phyloP scores from a whole-genome alignment of 2,888 invertebrate genomes.

The Drosophila mercatorum region DNA sequence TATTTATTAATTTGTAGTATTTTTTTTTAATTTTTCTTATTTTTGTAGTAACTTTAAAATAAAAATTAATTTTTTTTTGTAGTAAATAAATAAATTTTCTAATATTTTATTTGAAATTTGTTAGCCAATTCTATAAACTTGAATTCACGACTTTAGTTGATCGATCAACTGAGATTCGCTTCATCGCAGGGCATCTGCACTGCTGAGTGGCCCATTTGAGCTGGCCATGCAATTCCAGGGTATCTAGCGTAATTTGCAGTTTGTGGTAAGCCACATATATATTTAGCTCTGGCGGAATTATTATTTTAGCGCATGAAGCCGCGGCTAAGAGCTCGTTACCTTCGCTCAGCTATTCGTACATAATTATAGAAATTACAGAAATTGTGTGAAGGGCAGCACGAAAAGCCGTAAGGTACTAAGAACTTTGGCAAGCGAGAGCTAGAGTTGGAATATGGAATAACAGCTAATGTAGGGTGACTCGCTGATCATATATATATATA shows the following conservation, averaged over 20 bases:
- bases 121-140: too few species aligned
- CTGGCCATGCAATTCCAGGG: not conserved
- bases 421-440: not conserved
- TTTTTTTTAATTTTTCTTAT: too few species aligned
- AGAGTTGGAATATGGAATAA: not conserved
- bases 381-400: conserved; percentile 41
- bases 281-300: not conserved
- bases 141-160: too few species aligned
- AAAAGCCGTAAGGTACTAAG: conserved; percentile 1
- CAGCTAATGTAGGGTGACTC: not conserved
- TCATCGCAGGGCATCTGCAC: not conserved
- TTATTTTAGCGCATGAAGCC: conserved; percentile 12
- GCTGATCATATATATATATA: not conserved
- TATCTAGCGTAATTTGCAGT: conserved; percentile 2
- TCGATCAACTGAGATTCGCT: too few species aligned
- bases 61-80: too few species aligned
- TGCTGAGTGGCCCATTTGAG: not conserved
- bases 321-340: conserved; percentile 24
- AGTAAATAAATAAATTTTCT: too few species aligned
- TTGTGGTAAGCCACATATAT: not conserved
- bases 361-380: conserved; percentile 38
- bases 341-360: conserved; percentile 27
- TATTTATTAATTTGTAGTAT: too few species aligned
- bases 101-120: too few species aligned
- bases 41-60: too few species aligned